phyloP scores from a whole-genome alignment of 2,888 invertebrate species.

The Dorcus parallelipipedus region DNA sequence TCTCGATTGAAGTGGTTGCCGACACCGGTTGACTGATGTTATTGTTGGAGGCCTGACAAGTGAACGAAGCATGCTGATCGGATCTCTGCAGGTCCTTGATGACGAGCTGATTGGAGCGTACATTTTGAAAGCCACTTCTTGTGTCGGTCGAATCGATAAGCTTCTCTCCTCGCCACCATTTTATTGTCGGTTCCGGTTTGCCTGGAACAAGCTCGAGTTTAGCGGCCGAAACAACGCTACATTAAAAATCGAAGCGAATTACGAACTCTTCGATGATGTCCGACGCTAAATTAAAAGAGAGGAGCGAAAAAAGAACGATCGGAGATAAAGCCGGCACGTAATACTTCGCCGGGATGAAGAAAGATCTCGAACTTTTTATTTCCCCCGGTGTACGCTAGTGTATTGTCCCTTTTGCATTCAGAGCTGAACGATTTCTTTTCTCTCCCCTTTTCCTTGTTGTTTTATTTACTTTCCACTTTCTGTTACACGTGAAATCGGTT shows the following conservation, averaged over 20 bases:
- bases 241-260: no score
- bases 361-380: constrained; percentile 18
- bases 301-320: neutral
- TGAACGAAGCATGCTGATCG: constrained; percentile 71
- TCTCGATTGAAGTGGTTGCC: constrained; percentile 68
- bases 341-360: neutral
- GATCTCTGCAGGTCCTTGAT: constrained; percentile 62
- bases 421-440: constrained; percentile 10
- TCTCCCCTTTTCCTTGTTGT: constrained; percentile 13
- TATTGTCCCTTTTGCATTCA: constrained; percentile 14
- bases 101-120: constrained; percentile 59
- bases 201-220: constrained; percentile 51
- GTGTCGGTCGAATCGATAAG: constrained; percentile 61
- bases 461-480: constrained; percentile 33
- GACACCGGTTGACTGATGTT: constrained; percentile 67
- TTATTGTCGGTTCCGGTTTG: constrained; percentile 67
- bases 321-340: neutral
- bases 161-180: constrained; percentile 72
- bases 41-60: constrained; percentile 76
- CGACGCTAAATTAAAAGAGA: constrained; percentile 2
- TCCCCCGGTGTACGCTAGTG: constrained; percentile 10
- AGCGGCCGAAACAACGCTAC: neutral
- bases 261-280: neutral
- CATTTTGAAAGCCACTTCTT: constrained; percentile 50
- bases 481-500: constrained; percentile 32